These are phyloP conservation scores for Cephalopterus ornatus DNA, from an alignment of 2,113 vertebrate genomes.

Conservation along the genomic window DNA sequence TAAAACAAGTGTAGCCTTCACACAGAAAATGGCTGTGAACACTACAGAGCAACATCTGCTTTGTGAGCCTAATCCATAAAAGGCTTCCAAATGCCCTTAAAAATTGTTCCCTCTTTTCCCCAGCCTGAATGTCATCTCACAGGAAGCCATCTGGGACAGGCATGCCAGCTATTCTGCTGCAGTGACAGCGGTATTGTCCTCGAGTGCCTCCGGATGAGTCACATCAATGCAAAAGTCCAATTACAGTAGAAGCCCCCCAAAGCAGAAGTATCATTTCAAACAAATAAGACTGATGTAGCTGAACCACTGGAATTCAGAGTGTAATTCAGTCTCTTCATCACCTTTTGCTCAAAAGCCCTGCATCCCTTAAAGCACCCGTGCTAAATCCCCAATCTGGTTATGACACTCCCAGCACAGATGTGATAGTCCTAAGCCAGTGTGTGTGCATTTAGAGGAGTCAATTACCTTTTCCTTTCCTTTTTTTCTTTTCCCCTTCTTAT, in stretches of 20 bases:
- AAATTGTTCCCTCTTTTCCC: constrained; percentile 39
- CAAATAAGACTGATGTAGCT: constrained; percentile 48
- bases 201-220: constrained; percentile 57
- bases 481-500: neutral
- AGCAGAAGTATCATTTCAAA: constrained; percentile 54
- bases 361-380: neutral
- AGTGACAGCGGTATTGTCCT: constrained; percentile 42
- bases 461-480: neutral
- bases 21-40: constrained; percentile 33
- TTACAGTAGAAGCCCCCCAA: constrained; percentile 43
- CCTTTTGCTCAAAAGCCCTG: constrained; percentile 37
- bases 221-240: constrained; percentile 54
- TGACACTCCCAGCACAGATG: constrained; percentile 44
- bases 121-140: constrained; percentile 38
- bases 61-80: constrained; percentile 41
- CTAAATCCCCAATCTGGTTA: constrained; percentile 23
- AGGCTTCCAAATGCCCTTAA: constrained; percentile 54
- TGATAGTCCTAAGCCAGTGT: constrained; percentile 30
- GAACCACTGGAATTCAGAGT: constrained; percentile 48
- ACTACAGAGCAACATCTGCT: constrained; percentile 34
- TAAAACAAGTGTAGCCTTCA: neutral
- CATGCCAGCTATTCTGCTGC: constrained; percentile 18
- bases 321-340: constrained; percentile 48
- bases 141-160: constrained; percentile 57
- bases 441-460: constrained; percentile 32